Base-by-base conservation (phyloP, 2,797 vertebrate genomes). In the Spinibarbus caldwelli region DNA sequence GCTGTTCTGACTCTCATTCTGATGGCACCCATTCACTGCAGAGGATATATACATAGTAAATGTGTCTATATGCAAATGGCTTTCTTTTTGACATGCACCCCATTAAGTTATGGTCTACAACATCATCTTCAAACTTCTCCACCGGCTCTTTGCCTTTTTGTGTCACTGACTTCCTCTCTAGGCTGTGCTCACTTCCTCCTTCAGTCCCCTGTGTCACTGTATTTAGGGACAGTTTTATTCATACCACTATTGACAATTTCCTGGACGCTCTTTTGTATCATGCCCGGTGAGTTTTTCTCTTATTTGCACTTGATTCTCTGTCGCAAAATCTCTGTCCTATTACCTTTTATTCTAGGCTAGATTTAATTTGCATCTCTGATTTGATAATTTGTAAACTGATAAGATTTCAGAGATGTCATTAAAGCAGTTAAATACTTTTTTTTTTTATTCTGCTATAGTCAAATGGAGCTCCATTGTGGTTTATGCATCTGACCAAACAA, bases 131-230 rank as follows among this genome's bases (percentile, higher is more conserved):
- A 43, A 87, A 87, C 86, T 89, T 89, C 88, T 86, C 86, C 84
- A 86, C 78, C 21, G n/a, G 80, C 72, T 49, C 66, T 81, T 86
- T 71, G 78, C 52, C 54, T 78, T 87, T 87, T 86, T 86, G 54
- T 86, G 86, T 87, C 57, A 86, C 75, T 81, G 76, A 90, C 89
- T 90, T 86, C 87, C 88, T 87, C 86, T 84, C 78, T 88, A 54
- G 45, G 45, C 64, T 52, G 2, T 82, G 71, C 80, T 88, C 78
- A 88, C 85, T 89, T 89, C 88, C 88, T 88, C 79, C 85, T 71
- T 73, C 72, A 62, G 45, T 54, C 80, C 36, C 62, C 80, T 0
- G 21, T 80, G 62, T 9, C 43, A 70, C 45, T 70, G 78, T 80
- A 52, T 68, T 26, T 68, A 80, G 78, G 64, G 62, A 70, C 45